Conservation (phyloP, 2,113 vertebrate genomes). For the Bos javanicus region DNA sequence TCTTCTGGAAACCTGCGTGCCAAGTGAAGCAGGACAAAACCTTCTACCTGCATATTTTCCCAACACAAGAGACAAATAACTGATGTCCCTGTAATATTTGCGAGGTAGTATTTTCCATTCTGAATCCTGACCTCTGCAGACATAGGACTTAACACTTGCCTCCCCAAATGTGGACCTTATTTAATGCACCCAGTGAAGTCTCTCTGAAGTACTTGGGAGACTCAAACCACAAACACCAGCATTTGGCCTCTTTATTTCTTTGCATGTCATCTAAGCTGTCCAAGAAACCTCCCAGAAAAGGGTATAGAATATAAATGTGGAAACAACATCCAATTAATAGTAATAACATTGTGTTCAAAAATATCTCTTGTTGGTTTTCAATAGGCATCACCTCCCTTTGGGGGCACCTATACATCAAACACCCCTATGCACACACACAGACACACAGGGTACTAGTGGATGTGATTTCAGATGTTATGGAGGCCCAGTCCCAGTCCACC, state of each 20-base stretch:
- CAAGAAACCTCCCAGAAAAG: not conserved
- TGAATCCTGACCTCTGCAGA: conserved; percentile 33
- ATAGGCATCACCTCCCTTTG: not conserved
- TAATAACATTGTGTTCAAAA: not conserved
- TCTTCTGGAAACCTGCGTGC: not conserved
- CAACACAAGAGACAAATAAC: not conserved
- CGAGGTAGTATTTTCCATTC: conserved; percentile 9
- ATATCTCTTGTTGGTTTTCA: not conserved
- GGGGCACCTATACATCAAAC: not conserved
- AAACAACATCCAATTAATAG: not conserved
- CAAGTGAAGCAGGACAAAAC: conserved; percentile 23
- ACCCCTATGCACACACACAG: no score
- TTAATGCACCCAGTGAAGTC: not conserved
- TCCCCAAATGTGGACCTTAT: not conserved
- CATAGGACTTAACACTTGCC: conserved; percentile 37
- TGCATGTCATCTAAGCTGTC: not conserved
- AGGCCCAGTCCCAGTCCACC: not conserved
- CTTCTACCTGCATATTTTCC: conserved; percentile 17
- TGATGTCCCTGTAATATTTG: not conserved
- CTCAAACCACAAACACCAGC: conserved; percentile 52
- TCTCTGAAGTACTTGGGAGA: conserved; percentile 48
- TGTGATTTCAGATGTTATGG: not conserved
- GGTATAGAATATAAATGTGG: not conserved
- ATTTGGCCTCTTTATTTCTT: conserved; percentile 43
- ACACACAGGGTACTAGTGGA: not conserved